Evolutionary conservation across 2,113 vertebrate species (phyloP), one percentile per base, ranked within the genome.

Genomic region (Salminus brasiliensis): DNA sequence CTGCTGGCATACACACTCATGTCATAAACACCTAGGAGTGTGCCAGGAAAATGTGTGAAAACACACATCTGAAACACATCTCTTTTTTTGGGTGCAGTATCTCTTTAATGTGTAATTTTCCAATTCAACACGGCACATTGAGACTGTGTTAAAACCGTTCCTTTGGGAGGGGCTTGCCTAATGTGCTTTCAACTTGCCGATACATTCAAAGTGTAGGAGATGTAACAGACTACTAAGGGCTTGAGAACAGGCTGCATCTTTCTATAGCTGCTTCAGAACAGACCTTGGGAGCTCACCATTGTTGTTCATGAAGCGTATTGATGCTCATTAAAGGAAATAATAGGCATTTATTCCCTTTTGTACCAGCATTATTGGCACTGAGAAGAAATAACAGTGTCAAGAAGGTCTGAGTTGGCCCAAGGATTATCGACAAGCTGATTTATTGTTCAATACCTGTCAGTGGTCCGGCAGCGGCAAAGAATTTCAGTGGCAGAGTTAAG

Each of bases 341-440:
- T 65, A 3, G 18, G 36, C 60, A 65, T 21, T 32, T 21, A 66
- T 39, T 5, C 62, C 34, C 62, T 39, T 21, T 23, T 23, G 34
- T 11, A 55, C 5, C 16, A 29, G 63, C 21, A 25, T 8, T 67
- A 10, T 55, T 41, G 47, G 21, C 62, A 66, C 10, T 23, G 21
- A 66, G 62, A n/a, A 25, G 52, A 10, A 66, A 34, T 45, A 74
- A n/a, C 65, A 52, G 47, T 27, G 13, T 74, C 32, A 49, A n/a
- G 57, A 62, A 21, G 29, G 11, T 39, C 11, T 27, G 30, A 29
- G 32, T 53, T 13, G 6, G 25, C 55, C 52, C 55, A 15, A 70
- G 55, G 67, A 62, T 78, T 60, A 60, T 71, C 71, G 59, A 60
- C 67, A 60, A 70, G 30, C 52, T 70, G 66, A 78, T 70, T 78